phyloP scores from a whole-genome alignment of 1,140 invertebrate species.

The Euschistus heros region DNA sequence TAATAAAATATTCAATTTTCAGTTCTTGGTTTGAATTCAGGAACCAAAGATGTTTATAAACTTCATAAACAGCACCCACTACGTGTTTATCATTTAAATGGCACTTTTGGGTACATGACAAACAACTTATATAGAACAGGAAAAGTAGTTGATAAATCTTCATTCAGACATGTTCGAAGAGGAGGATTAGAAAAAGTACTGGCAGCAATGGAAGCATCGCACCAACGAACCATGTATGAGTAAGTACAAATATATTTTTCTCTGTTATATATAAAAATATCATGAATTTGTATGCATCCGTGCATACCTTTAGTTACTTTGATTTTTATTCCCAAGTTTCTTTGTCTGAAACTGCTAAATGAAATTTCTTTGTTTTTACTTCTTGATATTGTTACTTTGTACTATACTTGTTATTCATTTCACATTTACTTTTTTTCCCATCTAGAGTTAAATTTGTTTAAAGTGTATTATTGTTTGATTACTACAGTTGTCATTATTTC shows the following conservation, averaged over 20 bases:
- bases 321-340: neutral
- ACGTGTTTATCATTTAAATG: constrained; percentile 63
- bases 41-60: constrained; percentile 41
- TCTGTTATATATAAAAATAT: no score
- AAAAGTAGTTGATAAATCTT: constrained; percentile 56
- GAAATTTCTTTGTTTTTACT: no score
- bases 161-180: constrained; percentile 54
- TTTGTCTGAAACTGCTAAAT: no score
- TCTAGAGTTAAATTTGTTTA: no score
- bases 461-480: no score
- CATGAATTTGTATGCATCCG: neutral
- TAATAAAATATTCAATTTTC: neutral
- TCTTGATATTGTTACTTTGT: no score
- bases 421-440: no score
- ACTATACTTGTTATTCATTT: no score
- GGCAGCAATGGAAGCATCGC: constrained; percentile 62
- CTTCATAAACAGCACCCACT: constrained; percentile 46
- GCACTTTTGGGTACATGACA: constrained; percentile 66
- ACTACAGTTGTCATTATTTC: no score
- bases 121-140: constrained; percentile 62
- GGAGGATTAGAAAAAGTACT: constrained; percentile 57
- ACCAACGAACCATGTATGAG: constrained; percentile 75
- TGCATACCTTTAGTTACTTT: neutral
- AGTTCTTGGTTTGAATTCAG: constrained; percentile 63
- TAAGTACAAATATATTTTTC: constrained; percentile 40